Evolutionary conservation across 2,888 invertebrate genomes (phyloP).

Genomic region (Rotaria socialis): DNA sequence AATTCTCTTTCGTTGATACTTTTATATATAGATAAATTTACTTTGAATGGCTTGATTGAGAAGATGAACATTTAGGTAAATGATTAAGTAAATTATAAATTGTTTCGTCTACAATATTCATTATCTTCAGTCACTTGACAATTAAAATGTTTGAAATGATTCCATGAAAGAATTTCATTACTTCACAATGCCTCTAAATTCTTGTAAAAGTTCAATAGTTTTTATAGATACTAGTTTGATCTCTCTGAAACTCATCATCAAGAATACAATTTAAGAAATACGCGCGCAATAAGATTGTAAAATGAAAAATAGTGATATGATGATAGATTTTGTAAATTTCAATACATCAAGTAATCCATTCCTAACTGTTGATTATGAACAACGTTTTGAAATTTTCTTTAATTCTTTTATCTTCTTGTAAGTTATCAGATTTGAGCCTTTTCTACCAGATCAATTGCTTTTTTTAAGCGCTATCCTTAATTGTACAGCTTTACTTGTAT

Average conservation of each 20-base stretch:
- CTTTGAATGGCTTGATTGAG: not conserved
- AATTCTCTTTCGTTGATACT: no score
- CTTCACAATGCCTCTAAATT: no score
- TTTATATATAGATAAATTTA: not conserved
- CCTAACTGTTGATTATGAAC: not conserved
- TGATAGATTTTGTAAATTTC: not conserved
- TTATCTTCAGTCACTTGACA: not conserved
- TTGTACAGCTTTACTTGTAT: not conserved
- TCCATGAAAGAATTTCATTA: no score
- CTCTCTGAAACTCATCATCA: no score
- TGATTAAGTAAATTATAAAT: slow-evolving; percentile 25
- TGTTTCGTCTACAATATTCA: not conserved
- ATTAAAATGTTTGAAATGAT: no score
- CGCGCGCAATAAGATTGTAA: no score
- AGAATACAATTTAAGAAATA: no score
- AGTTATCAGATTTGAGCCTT: not conserved
- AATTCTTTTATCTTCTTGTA: not conserved
- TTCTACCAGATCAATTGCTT: no score
- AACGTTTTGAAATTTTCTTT: not conserved
- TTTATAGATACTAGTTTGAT: no score
- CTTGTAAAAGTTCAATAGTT: no score
- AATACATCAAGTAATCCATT: not conserved
- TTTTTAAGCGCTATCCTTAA: not conserved
- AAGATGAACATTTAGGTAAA: not conserved
- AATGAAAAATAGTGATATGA: no score